Base-by-base conservation (phyloP, 1,140 invertebrate genomes). In the Papilio polyxenes region DNA sequence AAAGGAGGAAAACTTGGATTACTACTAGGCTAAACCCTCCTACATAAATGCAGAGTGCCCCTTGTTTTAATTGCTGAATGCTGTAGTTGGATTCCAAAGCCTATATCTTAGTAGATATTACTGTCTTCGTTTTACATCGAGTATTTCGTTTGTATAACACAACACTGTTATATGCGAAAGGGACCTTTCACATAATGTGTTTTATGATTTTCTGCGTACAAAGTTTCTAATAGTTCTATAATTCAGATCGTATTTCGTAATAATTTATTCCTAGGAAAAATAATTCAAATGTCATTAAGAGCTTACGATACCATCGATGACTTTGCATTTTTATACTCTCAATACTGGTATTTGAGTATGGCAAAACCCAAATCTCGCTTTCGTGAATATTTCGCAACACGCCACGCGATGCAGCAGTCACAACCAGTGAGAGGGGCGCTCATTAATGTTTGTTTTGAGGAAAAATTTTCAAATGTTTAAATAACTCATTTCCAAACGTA, bases 261-360 rank as follows among this genome's bases (percentile, higher is more conserved):
- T 72, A 72, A 5, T 31, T 37, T 17, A 31, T 37, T 72, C 7
- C 11, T 72, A 72, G 31, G 15, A 15, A 72, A 44, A 72, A n/a
- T 20, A 59, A 72, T 40, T 72, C 17, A 72, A 72, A 72, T 72
- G 65, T 72, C 65, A 72, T 72, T 72, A 72, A 40, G 31, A 72
- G 31, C 31, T 40, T 37, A 37, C 65, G 65, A 13, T 72, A 15
- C 40, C 31, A 37, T 72, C 65, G 65, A 72, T 72, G 65, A 72
- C 65, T 72, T 69, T 72, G 31, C 65, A 15, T 17, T 72, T 72
- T 72, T 59, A 59, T n/a, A 37, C 1, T 72, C 65, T 40, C 65
- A 10, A 15, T 31, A 72, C 31, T 13, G 23, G 31, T 5, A 72
- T 72, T 72, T 72, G 31, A 72, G 65, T 31, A 23, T 17, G 65